Base-by-base conservation (phyloP, 2,888 invertebrate species). In the Boloria euphrosyne region DNA sequence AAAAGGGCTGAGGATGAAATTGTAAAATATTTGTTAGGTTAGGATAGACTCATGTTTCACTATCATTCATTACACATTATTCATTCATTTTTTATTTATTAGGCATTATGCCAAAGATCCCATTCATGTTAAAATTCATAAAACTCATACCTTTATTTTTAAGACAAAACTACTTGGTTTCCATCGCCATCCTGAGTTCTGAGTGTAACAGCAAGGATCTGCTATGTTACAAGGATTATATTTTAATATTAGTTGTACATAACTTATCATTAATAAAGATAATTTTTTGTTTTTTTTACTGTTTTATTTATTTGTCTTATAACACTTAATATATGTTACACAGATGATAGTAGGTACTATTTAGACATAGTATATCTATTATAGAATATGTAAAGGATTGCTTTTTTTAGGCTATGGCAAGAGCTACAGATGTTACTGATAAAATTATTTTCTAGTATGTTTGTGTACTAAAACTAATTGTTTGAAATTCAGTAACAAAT, bases 101-200 rank as follows among this genome's bases (percentile, higher is more conserved):
- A 58, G 64, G 64, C 51, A 2, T 31, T 51, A 50, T 2, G 58
- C 64, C 64, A 64, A 64, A 64, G 64, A 64, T 63, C n/a, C n/a
- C 50, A 31, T 7, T 38, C 4, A 38, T 16, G 10, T 14, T 16
- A 14, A 13, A 27, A 31, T 27, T 16, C n/a, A 53, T 5, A 16
- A 38, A 38, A 10, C 10, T 10, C 31, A 1, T 38, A 18, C 10
- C 13, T 50, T 5, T 18, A 18, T 13, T 50, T 22, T 18, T 50
- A 50, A 13, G 3, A 22, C 10, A 1, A 4, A 3, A 22, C 22
- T 13, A 49, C 3, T 18, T 18, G 17, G 17, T 22, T 17, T 13
- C 4, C 7, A 13, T 14, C 5, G 3, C 6, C 17, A 50, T 4
- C 22, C 1, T 10, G 22, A 22, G 7, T 22, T 46, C 46, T 57